Conservation (phyloP, 1,140 invertebrate species). For the Harlomillsia oculata region DNA sequence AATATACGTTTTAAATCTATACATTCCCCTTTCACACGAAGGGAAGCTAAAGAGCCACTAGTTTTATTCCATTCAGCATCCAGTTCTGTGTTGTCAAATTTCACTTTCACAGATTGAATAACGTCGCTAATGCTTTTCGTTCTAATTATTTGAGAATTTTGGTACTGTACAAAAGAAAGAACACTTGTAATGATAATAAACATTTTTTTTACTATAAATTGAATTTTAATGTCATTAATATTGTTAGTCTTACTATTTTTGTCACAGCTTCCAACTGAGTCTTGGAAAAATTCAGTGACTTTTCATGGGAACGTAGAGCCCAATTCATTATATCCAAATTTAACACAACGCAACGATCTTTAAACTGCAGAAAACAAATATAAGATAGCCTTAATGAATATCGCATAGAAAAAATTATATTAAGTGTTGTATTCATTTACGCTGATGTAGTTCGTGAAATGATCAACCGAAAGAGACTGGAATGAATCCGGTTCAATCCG, state of each 20-base stretch:
- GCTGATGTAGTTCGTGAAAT: constrained; percentile 35
- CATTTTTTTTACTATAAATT: too few species aligned
- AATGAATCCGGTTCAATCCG: constrained; percentile 33
- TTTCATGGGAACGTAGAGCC: too few species aligned
- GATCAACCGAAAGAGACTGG: constrained; percentile 33
- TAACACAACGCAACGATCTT: not conserved
- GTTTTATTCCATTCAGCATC: constrained; percentile 30
- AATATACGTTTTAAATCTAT: constrained; percentile 21
- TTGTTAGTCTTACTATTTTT: too few species aligned
- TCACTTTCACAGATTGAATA: too few species aligned
- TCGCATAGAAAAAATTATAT: not conserved
- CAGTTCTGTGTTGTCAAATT: constrained; percentile 29
- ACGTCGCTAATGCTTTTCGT: too few species aligned
- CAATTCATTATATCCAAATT: not conserved
- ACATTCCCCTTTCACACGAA: constrained; percentile 26
- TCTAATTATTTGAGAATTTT: too few species aligned
- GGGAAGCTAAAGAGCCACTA: constrained; percentile 18
- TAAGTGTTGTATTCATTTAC: constrained; percentile 17
- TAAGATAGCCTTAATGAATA: too few species aligned
- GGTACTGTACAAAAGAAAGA: too few species aligned
- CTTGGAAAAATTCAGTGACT: too few species aligned
- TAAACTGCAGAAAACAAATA: not conserved
- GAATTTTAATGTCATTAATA: too few species aligned
- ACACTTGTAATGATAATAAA: too few species aligned
- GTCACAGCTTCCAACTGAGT: too few species aligned